These are phyloP conservation scores for Psylliodes chrysocephalus DNA, from an alignment of 2,888 invertebrate genomes.

Conservation along the genomic window DNA sequence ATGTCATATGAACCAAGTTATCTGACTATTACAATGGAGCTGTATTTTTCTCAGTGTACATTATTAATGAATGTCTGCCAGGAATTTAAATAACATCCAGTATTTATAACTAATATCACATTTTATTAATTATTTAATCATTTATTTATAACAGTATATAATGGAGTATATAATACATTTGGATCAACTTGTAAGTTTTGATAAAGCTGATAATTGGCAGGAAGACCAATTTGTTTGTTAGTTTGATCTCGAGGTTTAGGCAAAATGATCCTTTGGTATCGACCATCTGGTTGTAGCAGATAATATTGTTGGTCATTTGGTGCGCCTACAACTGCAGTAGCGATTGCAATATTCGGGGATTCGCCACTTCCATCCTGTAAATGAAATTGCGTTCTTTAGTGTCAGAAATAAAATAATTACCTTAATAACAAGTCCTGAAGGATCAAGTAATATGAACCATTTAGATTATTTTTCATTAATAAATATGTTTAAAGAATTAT, in stretches of 20 bases:
- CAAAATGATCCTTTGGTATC: constrained; percentile 46
- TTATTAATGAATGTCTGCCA: too few relatives aligned
- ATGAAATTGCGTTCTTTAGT: too few relatives aligned
- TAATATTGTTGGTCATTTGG: constrained; percentile 43
- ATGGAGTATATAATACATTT: constrained; percentile 2
- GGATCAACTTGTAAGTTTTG: constrained; percentile 8
- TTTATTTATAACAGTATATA: constrained; percentile 3
- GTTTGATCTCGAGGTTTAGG: constrained; percentile 31
- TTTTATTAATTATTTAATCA: background rate
- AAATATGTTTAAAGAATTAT: too few relatives aligned
- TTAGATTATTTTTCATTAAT: too few relatives aligned
- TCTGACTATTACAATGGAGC: too few relatives aligned
- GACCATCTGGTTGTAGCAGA: constrained; percentile 49
- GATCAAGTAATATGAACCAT: too few relatives aligned
- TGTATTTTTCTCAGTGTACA: too few relatives aligned
- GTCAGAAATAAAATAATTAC: too few relatives aligned
- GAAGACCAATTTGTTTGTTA: background rate
- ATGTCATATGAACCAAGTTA: too few relatives aligned
- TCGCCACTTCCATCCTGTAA: constrained; percentile 22
- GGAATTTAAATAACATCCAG: background rate
- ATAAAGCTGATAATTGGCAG: background rate
- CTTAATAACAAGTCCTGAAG: too few relatives aligned
- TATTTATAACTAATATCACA: constrained; percentile 2
- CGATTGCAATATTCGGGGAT: constrained; percentile 45
- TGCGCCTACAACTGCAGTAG: constrained; percentile 46